A percentile compares a stretch with the other conserved stretches of the same genome.
Conservation (phyloP, 2,113 vertebrate species). For the Mesocricetus auratus region DNA sequence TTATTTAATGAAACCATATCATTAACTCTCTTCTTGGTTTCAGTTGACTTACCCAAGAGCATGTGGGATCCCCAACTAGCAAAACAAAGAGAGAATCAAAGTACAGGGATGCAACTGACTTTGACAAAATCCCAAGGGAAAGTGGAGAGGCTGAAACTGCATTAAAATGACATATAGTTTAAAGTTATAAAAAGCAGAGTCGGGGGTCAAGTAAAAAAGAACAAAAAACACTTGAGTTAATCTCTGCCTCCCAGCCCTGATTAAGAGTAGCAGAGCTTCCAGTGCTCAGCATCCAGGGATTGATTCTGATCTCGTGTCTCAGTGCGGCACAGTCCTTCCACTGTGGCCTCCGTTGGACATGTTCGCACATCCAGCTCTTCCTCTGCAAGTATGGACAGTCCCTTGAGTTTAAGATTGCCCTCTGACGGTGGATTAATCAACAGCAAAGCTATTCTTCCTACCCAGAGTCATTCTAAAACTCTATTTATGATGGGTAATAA, state of each 20-base stretch:
- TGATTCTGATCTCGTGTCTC: neutral
- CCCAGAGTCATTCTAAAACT: neutral
- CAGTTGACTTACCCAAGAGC: constrained; percentile 9
- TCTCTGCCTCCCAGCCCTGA: neutral
- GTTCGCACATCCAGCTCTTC: neutral
- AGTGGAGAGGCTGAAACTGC: neutral
- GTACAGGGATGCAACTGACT: constrained; percentile 6
- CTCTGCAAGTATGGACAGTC: neutral
- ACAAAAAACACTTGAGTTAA: neutral
- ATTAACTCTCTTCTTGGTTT: constrained; percentile 33
- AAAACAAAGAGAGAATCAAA: constrained; percentile 54
- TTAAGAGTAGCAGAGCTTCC: neutral
- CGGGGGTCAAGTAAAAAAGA: neutral
- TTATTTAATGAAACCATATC: constrained; percentile 71
- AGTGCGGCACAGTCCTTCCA: too few relatives aligned
- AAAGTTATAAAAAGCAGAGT: neutral
- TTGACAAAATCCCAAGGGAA: neutral
- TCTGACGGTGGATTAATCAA: neutral
- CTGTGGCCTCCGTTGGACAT: neutral
- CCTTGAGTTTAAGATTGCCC: too few relatives aligned
- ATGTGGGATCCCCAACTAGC: constrained; percentile 45
- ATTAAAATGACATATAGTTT: neutral
- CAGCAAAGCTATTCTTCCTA: neutral
- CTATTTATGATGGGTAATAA: neutral
- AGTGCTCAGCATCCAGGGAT: neutral